These are phyloP conservation scores for Acanthosepion pharaonis DNA, from an alignment of 2,888 invertebrate species.

Conservation along the genomic window DNA sequence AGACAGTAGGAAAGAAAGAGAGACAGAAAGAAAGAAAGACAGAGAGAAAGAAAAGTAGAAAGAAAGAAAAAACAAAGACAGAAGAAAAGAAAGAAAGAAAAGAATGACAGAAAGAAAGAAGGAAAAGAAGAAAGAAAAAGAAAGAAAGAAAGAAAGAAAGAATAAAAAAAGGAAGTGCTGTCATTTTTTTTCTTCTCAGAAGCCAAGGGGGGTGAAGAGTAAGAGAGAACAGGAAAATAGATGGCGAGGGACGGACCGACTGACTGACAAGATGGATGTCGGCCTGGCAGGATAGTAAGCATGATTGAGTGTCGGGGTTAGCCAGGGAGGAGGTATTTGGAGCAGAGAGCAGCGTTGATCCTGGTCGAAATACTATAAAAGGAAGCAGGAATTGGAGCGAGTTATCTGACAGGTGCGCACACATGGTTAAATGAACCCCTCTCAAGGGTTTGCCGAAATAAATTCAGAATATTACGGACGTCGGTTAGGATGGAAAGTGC, in stretches of 20 bases:
- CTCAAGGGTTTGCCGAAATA: not conserved
- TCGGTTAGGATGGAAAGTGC: not conserved
- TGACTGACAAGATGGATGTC: constrained; percentile 33
- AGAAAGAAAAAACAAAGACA: not conserved
- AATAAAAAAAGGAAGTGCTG: not conserved
- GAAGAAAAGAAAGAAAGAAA: not conserved
- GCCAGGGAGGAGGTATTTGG: not conserved
- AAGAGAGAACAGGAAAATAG: not conserved
- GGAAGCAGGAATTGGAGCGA: constrained; percentile 20
- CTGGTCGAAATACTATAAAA: constrained; percentile 17
- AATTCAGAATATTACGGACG: not conserved
- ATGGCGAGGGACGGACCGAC: not conserved
- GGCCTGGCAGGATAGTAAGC: not conserved
- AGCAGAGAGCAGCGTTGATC: not conserved
- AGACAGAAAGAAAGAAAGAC: not conserved
- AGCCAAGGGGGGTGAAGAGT: not conserved
- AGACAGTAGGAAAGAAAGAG: not conserved
- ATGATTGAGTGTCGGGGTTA: not conserved
- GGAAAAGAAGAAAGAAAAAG: no score
- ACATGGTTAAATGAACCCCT: not conserved
- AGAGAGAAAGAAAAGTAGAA: not conserved
- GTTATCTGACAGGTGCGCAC: constrained; percentile 16
- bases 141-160: not conserved
- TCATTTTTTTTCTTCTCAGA: not conserved
- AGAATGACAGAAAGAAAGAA: not conserved